phyloP scores from a whole-genome alignment of 2,888 invertebrate species.

The Acrocyrtus sp. region DNA sequence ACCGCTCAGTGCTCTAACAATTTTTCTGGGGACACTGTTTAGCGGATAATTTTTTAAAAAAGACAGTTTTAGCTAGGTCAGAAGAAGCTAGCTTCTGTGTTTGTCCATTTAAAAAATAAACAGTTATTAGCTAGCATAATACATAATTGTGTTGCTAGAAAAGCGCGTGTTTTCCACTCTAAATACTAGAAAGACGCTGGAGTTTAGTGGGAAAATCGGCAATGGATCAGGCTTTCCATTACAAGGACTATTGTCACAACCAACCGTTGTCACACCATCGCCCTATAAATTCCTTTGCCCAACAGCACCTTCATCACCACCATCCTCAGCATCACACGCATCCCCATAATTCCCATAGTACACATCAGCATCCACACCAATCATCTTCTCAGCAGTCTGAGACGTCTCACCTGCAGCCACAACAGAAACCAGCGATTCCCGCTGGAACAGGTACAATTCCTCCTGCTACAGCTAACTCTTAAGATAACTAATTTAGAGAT shows the following conservation, averaged over 20 bases:
- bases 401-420: conserved; percentile 13
- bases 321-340: conserved; percentile 42
- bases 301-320: conserved; percentile 32
- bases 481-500: neutral
- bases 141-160: too few relatives aligned
- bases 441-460: conserved; percentile 28
- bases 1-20: too few relatives aligned
- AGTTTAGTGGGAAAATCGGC: conserved; percentile 5
- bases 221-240: conserved; percentile 61
- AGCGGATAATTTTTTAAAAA: too few relatives aligned
- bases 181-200: too few relatives aligned
- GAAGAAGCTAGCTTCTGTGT: too few relatives aligned
- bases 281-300: conserved; percentile 40
- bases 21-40: too few relatives aligned
- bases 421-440: conserved; percentile 29
- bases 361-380: conserved; percentile 1
- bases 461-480: conserved; percentile 3
- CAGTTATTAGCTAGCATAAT: too few relatives aligned
- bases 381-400: conserved; percentile 9
- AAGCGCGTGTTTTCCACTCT: too few relatives aligned
- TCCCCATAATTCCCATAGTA: conserved; percentile 8
- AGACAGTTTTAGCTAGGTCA: too few relatives aligned
- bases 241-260: conserved; percentile 59
- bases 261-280: conserved; percentile 51
- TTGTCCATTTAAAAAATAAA: too few relatives aligned